phyloP scores from a whole-genome alignment of 2,797 vertebrate species.

The Gouania willdenowi region DNA sequence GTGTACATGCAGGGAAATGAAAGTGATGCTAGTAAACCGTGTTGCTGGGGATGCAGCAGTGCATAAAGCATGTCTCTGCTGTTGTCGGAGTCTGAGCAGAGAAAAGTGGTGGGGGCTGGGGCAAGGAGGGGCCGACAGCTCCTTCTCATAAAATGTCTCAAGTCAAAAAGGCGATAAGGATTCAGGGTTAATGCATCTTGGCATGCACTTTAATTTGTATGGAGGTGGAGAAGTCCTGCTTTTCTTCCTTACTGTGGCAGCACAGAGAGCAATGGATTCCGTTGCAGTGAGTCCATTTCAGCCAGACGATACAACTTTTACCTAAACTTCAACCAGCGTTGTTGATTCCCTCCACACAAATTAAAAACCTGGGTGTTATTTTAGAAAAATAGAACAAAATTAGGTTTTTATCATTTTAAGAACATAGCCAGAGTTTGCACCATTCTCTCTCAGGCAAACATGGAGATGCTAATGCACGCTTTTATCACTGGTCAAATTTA shows the following conservation, averaged over 20 bases:
- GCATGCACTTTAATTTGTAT: constrained; percentile 61
- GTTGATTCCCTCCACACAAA: no score
- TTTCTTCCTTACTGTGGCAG: constrained; percentile 2
- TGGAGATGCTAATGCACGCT: no score
- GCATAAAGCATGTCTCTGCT: constrained; percentile 42
- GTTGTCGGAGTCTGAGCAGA: constrained; percentile 43
- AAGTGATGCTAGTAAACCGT: constrained; percentile 40
- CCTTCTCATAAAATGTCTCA: constrained; percentile 63
- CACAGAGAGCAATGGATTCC: constrained; percentile 24
- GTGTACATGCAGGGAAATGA: constrained; percentile 44
- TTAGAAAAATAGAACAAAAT: no score
- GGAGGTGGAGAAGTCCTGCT: constrained; percentile 33
- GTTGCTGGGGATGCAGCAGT: constrained; percentile 38
- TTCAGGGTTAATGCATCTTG: constrained; percentile 63
- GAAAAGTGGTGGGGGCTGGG: no score
- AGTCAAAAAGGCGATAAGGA: constrained; percentile 59
- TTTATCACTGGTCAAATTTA: no score
- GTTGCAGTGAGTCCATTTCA: constrained; percentile 18
- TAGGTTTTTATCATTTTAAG: no score
- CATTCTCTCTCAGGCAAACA: no score
- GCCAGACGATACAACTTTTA: no score
- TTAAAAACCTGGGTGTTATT: no score
- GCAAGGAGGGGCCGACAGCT: constrained; percentile 39
- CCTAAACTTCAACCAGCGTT: no score
- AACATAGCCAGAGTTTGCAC: no score